Conservation (phyloP, 2,888 invertebrate genomes). For the Stenurella melanura region DNA sequence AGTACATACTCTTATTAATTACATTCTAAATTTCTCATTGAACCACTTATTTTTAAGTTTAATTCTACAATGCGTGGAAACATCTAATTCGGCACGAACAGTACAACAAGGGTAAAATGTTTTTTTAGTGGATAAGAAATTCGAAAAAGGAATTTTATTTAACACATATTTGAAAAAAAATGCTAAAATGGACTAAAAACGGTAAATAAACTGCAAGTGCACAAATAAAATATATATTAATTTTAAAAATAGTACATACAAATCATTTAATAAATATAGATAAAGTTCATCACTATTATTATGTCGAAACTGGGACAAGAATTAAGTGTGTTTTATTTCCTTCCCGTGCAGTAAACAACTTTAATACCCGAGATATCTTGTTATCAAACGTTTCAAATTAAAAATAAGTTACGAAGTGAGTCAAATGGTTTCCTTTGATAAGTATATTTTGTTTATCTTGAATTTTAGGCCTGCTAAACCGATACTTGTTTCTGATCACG, state of each 20-base stretch:
- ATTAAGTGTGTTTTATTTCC: constrained; percentile 34
- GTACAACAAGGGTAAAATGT: too few species aligned
- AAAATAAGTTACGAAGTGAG: constrained; percentile 16
- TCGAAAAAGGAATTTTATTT: too few species aligned
- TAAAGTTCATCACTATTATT: constrained; percentile 28
- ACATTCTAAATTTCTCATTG: too few species aligned
- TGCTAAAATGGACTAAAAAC: too few species aligned
- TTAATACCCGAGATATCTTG: constrained; percentile 18
- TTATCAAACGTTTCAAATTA: constrained; percentile 27
- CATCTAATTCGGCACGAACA: too few species aligned
- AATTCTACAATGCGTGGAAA: too few species aligned
- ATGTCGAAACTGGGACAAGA: constrained; percentile 36
- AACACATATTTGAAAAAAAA: too few species aligned
- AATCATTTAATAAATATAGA: constrained; percentile 9
- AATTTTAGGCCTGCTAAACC: constrained; percentile 16
- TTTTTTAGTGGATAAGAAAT: too few species aligned
- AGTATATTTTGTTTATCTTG: constrained; percentile 25
- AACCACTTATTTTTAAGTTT: too few species aligned
- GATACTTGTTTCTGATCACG: constrained; percentile 30
- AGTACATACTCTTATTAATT: too few species aligned
- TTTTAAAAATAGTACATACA: not conserved
- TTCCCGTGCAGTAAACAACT: constrained; percentile 30
- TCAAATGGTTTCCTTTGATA: constrained; percentile 35
- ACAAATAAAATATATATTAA: not conserved
- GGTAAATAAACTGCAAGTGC: too few species aligned